Evolutionary conservation across 2,888 invertebrate species (phyloP).

Genomic region (Patella depressa): DNA sequence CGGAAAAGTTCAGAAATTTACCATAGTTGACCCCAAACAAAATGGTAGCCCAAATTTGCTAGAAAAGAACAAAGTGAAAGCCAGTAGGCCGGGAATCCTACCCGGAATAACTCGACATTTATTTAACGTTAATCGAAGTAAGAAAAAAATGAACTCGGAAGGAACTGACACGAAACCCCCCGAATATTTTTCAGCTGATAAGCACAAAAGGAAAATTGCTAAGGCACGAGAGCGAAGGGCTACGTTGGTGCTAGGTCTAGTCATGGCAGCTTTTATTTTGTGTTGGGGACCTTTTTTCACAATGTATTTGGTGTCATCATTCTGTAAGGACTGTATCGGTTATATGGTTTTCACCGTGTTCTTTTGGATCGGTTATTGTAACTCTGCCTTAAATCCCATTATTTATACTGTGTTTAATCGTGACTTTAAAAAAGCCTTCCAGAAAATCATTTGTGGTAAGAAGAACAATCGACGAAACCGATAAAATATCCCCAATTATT

Average conservation of each 20-base stretch:
- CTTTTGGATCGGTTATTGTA: slow-evolving; percentile 98
- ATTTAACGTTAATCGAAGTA: slow-evolving; percentile 30
- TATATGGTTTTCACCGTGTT: slow-evolving; percentile 83
- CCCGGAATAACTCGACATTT: slow-evolving; percentile 23
- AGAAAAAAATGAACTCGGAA: slow-evolving; percentile 30
- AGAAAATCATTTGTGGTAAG: slow-evolving; percentile 83
- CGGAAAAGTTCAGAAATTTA: slow-evolving; percentile 36
- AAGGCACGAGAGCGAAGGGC: slow-evolving; percentile 96
- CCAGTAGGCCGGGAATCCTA: neutral
- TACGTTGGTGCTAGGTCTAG: slow-evolving; percentile 94
- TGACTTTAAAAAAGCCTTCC: slow-evolving; percentile 95
- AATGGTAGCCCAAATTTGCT: slow-evolving; percentile 27
- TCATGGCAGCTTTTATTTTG: slow-evolving; percentile 98
- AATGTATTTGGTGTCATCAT: slow-evolving; percentile 71
- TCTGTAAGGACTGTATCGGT: slow-evolving; percentile 65
- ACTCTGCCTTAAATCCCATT: slow-evolving; percentile 91
- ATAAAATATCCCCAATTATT: too few species aligned
- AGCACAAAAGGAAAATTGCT: slow-evolving; percentile 90
- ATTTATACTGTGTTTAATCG: slow-evolving; percentile 98
- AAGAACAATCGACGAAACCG: slow-evolving; percentile 19
- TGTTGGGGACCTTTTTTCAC: slow-evolving; percentile 98
- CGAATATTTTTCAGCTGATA: slow-evolving; percentile 39
- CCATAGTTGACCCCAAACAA: slow-evolving; percentile 39
- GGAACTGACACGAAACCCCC: slow-evolving; percentile 16
- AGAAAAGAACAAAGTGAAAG: slow-evolving; percentile 12